Percentiles rank a stretch among this genome's conserved stretches.
These are phyloP conservation scores for Lytechinus variegatus DNA, from an alignment of 35 echinoderm and acorn worm genomes.

Conservation along the genomic window DNA sequence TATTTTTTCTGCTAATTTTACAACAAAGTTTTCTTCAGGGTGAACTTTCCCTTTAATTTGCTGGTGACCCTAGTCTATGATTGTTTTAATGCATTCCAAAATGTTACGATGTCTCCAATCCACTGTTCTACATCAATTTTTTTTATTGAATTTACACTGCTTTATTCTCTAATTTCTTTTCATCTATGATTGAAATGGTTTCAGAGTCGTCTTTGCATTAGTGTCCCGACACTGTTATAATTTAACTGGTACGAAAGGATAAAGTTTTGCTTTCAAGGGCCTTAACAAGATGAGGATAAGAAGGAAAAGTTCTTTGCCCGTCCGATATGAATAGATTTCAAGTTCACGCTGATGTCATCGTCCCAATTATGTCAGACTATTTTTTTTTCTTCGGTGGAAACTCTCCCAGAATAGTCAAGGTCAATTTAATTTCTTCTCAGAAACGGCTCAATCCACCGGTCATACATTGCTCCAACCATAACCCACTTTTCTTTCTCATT, in stretches of 20 bases:
- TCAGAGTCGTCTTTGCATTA: no score
- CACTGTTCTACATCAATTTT: no score
- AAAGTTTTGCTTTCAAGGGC: background rate
- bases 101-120: no score
- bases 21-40: no score
- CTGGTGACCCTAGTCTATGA: no score
- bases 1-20: no score
- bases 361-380: background rate
- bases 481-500: background rate
- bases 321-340: background rate
- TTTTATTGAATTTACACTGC: no score
- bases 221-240: no score
- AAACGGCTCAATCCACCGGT: background rate
- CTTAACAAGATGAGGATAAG: background rate
- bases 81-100: no score
- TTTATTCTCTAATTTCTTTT: no score
- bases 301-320: background rate
- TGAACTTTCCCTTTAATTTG: no score
- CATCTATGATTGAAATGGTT: no score
- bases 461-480: background rate
- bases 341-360: background rate
- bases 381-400: background rate
- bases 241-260: background rate
- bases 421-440: background rate
- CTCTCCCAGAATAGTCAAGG: background rate